Evolutionary conservation across 2,113 vertebrate species (phyloP), one percentile per base, ranked within the genome.

Genomic region (Triplophysa rosa): DNA sequence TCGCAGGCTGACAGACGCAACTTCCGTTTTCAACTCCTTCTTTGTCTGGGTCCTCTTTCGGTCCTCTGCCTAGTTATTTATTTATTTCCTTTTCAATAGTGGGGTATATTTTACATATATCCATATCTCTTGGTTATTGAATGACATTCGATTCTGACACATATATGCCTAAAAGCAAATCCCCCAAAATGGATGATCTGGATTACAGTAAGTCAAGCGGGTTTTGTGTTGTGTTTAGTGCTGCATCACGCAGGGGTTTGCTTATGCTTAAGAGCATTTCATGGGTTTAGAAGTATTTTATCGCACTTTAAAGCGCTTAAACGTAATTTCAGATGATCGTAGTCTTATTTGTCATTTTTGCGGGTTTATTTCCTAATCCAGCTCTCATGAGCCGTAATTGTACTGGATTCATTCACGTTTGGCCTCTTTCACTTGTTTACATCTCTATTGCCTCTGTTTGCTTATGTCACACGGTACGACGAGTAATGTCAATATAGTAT

Each of bases 121-220:
- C 90, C 91, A 37, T 77, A 29, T 87, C 90, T 80, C 89, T 89
- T 83, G 84, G 70, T 87, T 90, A 84, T 90, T 94, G 91, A 90
- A 94, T 94, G 93, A 94, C 93, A 91, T 88, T 94, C 92, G 90
- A 92, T 85, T 92, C 90, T 91, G 91, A 92, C 84, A 89, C 91
- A 93, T 94, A 92, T 90, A 94, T 94, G 93, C 93, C 92, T 93
- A 94, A 94, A 91, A 94, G 88, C 90, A 94, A 94, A 94, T 88
- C 93, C 82, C 93, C 92, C 75, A 94, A 94, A 90, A 94, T 94
- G 93, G 93, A 94, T 89, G 93, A 94, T 80, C 88, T 94, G 92
- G 93, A 94, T 90, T 94, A 94, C 92, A 94, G 93, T 94, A 89
- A 93, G 93, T 92, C 2, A 17, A 42, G 62, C 56, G 49, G 68